Conservation (phyloP, 2,113 vertebrate genomes). For the Laterallus jamaicensis region DNA sequence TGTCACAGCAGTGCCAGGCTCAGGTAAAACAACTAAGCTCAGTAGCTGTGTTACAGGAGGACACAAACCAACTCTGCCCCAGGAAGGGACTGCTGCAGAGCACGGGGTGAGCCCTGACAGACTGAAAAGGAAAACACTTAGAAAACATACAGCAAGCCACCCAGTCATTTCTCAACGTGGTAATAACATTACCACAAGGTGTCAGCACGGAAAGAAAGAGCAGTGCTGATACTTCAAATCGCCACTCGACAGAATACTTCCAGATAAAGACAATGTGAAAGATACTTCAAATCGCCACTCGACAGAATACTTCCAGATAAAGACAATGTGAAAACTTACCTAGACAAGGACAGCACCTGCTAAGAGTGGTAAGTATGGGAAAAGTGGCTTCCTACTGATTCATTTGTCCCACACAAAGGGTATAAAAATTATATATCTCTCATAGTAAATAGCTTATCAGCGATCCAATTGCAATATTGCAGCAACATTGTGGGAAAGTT, state of each 20-base stretch:
- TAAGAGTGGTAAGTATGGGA: background rate
- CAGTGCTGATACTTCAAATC: background rate
- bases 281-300: background rate
- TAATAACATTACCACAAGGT: constrained; percentile 59
- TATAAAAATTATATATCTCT: background rate
- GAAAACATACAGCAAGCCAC: background rate
- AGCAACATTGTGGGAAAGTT: background rate
- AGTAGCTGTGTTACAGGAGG: background rate
- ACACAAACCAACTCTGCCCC: background rate
- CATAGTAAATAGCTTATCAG: background rate
- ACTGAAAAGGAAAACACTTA: background rate
- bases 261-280: too few relatives aligned
- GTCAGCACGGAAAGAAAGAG: constrained; percentile 49
- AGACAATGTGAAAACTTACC: background rate
- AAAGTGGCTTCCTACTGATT: background rate
- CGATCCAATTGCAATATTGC: background rate
- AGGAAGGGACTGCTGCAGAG: background rate
- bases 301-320: background rate
- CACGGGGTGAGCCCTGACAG: background rate
- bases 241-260: background rate
- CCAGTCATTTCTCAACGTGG: background rate
- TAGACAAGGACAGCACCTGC: background rate
- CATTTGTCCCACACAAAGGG: background rate
- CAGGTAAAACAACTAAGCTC: background rate
- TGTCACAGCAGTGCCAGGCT: background rate